phyloP scores from a whole-genome alignment of 2,113 vertebrate species.

The Deroptyus accipitrinus region DNA sequence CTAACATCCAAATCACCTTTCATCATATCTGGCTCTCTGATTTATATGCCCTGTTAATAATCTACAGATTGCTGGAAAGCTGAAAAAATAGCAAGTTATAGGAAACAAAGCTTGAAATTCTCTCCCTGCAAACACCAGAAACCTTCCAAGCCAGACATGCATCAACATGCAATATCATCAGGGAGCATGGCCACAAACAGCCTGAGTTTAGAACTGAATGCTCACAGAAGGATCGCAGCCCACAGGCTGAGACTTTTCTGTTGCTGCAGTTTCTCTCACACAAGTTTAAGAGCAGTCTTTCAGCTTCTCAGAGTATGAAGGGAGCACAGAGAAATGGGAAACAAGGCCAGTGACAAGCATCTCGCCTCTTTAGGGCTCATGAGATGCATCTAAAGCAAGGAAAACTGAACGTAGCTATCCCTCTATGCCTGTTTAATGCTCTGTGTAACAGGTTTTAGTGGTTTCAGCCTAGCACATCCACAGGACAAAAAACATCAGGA shows the following conservation, averaged over 20 bases:
- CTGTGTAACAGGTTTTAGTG: background rate
- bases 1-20: background rate
- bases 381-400: background rate
- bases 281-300: background rate
- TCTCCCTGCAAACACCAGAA: background rate
- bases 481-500: background rate
- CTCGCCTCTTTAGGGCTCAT: background rate
- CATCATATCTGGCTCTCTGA: background rate
- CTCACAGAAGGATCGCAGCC: background rate
- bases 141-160: background rate
- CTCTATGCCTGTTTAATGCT: background rate
- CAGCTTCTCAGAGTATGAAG: fast-evolving
- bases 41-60: background rate
- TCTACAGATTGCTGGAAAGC: background rate
- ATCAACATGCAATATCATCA: background rate
- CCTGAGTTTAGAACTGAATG: background rate
- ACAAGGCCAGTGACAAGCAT: background rate
- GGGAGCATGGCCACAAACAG: background rate
- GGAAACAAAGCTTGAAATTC: background rate
- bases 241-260: background rate
- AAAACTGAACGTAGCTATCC: background rate
- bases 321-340: background rate
- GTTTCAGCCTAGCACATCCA: background rate
- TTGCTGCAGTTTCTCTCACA: background rate
- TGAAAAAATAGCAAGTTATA: background rate